Base-by-base conservation (phyloP, 35 echinoderm and acorn worm genomes). In the Strongylocentrotus purpuratus region DNA sequence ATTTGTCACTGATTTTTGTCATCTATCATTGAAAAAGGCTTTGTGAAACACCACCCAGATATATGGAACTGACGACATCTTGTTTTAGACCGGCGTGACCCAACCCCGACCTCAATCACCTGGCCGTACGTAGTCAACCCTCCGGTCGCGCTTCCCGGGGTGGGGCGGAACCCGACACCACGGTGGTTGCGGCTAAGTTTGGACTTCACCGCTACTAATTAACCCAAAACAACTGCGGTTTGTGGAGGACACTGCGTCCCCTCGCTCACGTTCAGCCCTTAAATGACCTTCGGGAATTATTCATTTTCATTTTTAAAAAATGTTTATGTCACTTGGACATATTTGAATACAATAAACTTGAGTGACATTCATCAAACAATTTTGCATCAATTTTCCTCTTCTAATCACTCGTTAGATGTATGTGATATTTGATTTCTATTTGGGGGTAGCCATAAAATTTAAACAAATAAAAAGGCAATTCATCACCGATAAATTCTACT, bases 171-270 rank as follows among this genome's bases (percentile, higher is more conserved):
- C 25, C 20, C 22, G 65, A 78, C 28, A 78, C 65, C 65, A 5
- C 20, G 22, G 61, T 71, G 20, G 65, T 78, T 78, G 65, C 65
- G 65, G 65, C 65, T 78, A 28, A 78, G 65, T 78, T 78, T 78
- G 65, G 65, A 78, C 65, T 78, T 78, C 65, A 78, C 65, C 65
- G 65, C 65, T 28, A 78, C 65, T 78, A 78, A 78, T 78, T 78
- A 78, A 78, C 65, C 65, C 65, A 78, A 78, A n/a, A 78, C 65
- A 78, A 78, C 22, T 78, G 65, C 65, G 65, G 65, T 78, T 78
- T 78, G 4, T 22, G 20, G 65, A 78, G 22, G 28, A 8, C 22
- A 8, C 52, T 28, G 65, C 15, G 65, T 78, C 65, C 22, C n/a
- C 22, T n/a, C 65, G n/a, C 65, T 78, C 65, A 78, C 65, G 65